Percentiles rank a stretch among this genome's conserved stretches.
phyloP scores from a whole-genome alignment of 1,140 invertebrate genomes.

The Mamestra configurata region DNA sequence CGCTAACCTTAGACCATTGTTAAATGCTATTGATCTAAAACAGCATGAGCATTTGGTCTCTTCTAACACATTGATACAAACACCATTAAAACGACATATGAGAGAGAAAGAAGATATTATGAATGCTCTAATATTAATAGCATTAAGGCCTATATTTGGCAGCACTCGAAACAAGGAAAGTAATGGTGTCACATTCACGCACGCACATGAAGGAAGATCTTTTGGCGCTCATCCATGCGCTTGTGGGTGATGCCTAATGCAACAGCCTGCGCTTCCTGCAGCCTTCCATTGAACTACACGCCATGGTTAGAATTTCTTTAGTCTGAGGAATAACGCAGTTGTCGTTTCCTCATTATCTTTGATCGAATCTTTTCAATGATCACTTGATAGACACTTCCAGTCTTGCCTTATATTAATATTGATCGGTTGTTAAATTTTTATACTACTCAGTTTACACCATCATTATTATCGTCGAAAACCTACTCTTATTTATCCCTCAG shows the following conservation, averaged over 20 bases:
- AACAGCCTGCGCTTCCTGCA: slow-evolving; percentile 27
- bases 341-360: background rate
- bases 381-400: too few relatives aligned
- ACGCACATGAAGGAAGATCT: background rate
- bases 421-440: too few relatives aligned
- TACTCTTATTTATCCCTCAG: too few relatives aligned
- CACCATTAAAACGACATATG: background rate
- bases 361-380: too few relatives aligned
- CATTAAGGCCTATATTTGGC: background rate
- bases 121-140: background rate
- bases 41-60: too few relatives aligned
- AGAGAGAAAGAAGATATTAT: background rate
- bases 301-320: slow-evolving; percentile 8
- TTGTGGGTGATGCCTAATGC: slow-evolving; percentile 11
- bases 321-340: background rate
- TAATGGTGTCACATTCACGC: background rate
- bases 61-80: too few relatives aligned
- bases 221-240: slow-evolving; percentile 24
- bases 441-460: too few relatives aligned
- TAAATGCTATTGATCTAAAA: too few relatives aligned
- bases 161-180: slow-evolving; percentile 15
- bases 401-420: too few relatives aligned
- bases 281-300: background rate
- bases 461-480: too few relatives aligned
- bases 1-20: too few relatives aligned